Conservation (phyloP, 2,113 vertebrate species). For the Sisor rabdophorus region DNA sequence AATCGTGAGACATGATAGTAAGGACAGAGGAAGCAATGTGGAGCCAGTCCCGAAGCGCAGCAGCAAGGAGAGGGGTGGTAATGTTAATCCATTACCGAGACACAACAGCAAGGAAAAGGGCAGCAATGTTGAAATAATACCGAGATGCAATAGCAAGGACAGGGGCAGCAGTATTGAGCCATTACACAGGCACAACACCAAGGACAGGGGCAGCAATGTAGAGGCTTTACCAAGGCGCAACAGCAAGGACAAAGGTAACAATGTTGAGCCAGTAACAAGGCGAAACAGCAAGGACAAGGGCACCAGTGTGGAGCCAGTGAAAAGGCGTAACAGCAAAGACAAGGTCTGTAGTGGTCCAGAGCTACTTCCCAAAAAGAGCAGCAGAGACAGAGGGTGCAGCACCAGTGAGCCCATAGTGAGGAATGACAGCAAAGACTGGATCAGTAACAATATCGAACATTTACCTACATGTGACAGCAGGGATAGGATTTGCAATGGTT, state of each 20-base stretch:
- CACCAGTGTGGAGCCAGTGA: conserved; percentile 52
- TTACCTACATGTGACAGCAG: conserved; percentile 59
- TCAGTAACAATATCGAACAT: conserved; percentile 29
- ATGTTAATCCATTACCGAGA: conserved; percentile 52
- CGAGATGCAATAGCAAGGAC: conserved; percentile 63
- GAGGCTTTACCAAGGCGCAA: conserved; percentile 49
- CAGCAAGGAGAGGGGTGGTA: conserved; percentile 43
- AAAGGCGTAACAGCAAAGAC: conserved; percentile 66
- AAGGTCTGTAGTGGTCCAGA: conserved; percentile 54
- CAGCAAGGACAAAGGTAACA: conserved; percentile 33
- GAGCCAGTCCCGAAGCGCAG: conserved; percentile 50
- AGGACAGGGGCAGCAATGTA: conserved; percentile 53
- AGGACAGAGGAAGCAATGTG: conserved; percentile 23
- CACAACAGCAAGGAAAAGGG: conserved; percentile 66
- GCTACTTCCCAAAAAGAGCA: conserved; percentile 56
- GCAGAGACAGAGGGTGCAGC: conserved; percentile 55
- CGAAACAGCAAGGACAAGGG: conserved; percentile 58
- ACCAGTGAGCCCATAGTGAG: conserved; percentile 22
- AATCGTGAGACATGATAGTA: conserved; percentile 35
- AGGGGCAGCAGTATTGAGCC: conserved; percentile 57
- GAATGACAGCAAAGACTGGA: conserved; percentile 60
- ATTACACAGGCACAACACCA: conserved; percentile 55
- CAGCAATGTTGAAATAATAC: conserved; percentile 53
- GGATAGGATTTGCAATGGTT: conserved; percentile 47
- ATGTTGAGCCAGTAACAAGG: conserved; percentile 30